Base-by-base conservation (phyloP, 2,113 vertebrate species). In the Lagopus leucura region DNA sequence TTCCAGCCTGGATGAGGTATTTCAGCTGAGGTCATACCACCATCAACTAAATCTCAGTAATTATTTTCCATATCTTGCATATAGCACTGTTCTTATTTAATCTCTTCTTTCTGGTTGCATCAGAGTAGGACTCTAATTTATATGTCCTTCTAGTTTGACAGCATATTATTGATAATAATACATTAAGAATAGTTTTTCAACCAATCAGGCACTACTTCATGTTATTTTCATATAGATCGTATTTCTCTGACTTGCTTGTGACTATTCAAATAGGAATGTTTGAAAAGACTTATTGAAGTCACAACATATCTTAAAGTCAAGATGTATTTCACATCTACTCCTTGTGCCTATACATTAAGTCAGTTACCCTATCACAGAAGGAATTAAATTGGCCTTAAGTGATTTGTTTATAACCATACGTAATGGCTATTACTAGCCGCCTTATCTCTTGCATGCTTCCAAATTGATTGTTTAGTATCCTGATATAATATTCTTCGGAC, bases 151-250 rank as follows among this genome's bases (percentile, higher is more conserved):
- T 6, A 83, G 42, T 92, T 19, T 81, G 80, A 81, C 80, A 83
- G 55, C 45, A 10, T 77, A 55, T 94, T 87, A 73, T 50, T 89
- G 82, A 70, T 88, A 82, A 66, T 80, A 80, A 80, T 86, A 45
- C 27, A 55, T 80, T 80, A 77, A 67, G 42, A 60, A 71, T 55
- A 86, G 67, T 88, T 85, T 94, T 91, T 80, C 96, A 86, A 60
- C 45, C 57, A 77, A 17, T 88, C 72, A 90, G 52, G 11, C 38
- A 65, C 73, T 83, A 61, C 25, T 92, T 88, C 17, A 52, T 81
- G 43, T 57, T 83, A 77, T 88, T 96, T 92, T 78, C 69, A 48
- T 36, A 40, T 57, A 83, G 65, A 75, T 93, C 13, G 2, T 60
- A 74, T 90, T 95, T 86, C 34, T 52, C 38, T 81, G 60, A 67